Percentiles rank a stretch among this genome's conserved stretches.
These are phyloP conservation scores for Myrmecophaga tridactyla DNA, from an alignment of 2,113 vertebrate species.

Conservation along the genomic window DNA sequence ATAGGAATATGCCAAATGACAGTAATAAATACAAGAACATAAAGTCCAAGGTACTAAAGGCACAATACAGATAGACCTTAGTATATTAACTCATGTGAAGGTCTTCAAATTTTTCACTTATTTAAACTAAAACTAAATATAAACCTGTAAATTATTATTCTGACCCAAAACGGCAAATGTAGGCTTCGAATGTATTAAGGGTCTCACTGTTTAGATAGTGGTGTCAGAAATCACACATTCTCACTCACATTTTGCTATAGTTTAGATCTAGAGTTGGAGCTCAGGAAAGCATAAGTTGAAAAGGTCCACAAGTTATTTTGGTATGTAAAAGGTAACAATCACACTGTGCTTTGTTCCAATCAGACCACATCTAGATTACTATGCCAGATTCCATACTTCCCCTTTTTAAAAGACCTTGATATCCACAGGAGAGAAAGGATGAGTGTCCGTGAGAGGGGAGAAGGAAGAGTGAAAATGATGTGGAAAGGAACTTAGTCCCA, in stretches of 20 bases:
- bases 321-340: background rate
- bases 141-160: background rate
- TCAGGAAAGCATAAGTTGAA: background rate
- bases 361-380: background rate
- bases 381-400: background rate
- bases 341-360: background rate
- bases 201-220: background rate
- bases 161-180: background rate
- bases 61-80: background rate
- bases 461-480: background rate
- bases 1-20: background rate
- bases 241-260: background rate
- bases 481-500: background rate
- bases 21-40: background rate
- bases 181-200: background rate
- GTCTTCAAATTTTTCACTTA: background rate
- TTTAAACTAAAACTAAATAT: background rate
- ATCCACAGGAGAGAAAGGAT: background rate
- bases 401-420: background rate
- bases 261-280: background rate
- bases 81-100: background rate
- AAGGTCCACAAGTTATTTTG: background rate
- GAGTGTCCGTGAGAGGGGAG: accelerated
- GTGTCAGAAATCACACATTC: background rate
- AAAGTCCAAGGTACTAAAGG: conserved; percentile 18